Base-by-base conservation (phyloP, 1,140 invertebrate species). In the Caenorhabditis briggsae region DNA sequence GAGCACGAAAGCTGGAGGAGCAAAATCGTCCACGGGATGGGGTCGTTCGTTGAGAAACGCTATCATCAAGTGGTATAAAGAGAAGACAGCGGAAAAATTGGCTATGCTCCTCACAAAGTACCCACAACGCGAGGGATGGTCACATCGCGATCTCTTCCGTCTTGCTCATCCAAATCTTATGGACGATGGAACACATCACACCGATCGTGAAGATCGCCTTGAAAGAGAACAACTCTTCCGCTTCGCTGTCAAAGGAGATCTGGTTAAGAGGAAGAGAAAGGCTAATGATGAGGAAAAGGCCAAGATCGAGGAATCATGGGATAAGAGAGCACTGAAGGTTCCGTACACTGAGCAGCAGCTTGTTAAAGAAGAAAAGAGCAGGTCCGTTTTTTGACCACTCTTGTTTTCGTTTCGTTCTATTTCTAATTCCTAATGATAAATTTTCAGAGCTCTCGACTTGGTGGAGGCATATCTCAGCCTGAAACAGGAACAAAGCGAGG, bases 111-210 rank as follows among this genome's bases (percentile, higher is more conserved):
- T 95, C 0, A 95, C 94, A 2, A 94, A 94, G 91, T 95, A 94
- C 48, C 93, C 93, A 87, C 93, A 94, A 2, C 93, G 94, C 88
- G 94, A 95, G 89, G 94, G 94, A 1, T 95, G 95, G 93, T 94
- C 94, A 2, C 95, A 96, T 90, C 94, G 94, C 87, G 95, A 95
- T 89, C 92, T 95, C 9, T 91, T 96, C 1, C 94, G 94, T 88
- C 93, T 95, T 53, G 93, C 94, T 23, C 95, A 95, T 93, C 88
- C 94, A 2, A 65, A 74, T 55, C 64, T 43, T 0, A 87, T 20
- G 46, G 43, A 86, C 83, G n/a, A 83, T 55, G 56, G 61, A 6
- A 53, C 50, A 3, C 20, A 20, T 20, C 50, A 25, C 8, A 56
- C n/a, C 8, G 9, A 20, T 1, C 56, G 59, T 1, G 33, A 2